Conservation (phyloP, 2,113 vertebrate genomes). For the Alligator mississippiensis region DNA sequence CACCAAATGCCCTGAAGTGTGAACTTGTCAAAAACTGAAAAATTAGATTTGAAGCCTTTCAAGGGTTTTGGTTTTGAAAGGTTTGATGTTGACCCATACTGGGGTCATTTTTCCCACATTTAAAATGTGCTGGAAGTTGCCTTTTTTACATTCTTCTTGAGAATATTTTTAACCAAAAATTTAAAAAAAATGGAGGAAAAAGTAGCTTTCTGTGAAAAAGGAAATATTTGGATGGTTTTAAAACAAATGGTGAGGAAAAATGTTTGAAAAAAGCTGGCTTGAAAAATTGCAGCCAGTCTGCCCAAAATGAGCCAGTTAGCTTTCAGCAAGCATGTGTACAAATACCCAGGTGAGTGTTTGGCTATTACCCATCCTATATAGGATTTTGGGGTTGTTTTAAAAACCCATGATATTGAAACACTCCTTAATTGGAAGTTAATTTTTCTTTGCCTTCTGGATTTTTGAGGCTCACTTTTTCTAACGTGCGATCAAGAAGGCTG, state of each 20-base stretch:
- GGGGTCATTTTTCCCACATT: background rate
- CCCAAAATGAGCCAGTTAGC: background rate
- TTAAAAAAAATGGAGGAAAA: background rate
- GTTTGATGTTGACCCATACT: background rate
- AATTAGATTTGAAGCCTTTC: background rate
- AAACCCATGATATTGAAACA: background rate
- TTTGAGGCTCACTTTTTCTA: background rate
- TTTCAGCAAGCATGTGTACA: background rate
- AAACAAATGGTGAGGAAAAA: background rate
- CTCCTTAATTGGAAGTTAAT: background rate
- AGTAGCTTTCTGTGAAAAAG: background rate
- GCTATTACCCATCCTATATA: background rate
- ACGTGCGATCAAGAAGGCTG: background rate
- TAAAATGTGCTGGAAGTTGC: background rate
- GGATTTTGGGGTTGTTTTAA: background rate
- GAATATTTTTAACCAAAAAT: background rate
- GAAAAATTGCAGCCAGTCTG: fast-evolving
- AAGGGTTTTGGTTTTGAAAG: background rate
- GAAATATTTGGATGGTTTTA: background rate
- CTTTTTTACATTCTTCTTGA: background rate
- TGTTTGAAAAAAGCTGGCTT: background rate
- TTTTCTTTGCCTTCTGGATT: background rate
- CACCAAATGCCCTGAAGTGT: background rate
- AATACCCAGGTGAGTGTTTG: background rate
- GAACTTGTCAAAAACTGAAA: background rate